Base-by-base conservation (phyloP, 2,797 vertebrate species). In the Tauraco hartlaubi region DNA sequence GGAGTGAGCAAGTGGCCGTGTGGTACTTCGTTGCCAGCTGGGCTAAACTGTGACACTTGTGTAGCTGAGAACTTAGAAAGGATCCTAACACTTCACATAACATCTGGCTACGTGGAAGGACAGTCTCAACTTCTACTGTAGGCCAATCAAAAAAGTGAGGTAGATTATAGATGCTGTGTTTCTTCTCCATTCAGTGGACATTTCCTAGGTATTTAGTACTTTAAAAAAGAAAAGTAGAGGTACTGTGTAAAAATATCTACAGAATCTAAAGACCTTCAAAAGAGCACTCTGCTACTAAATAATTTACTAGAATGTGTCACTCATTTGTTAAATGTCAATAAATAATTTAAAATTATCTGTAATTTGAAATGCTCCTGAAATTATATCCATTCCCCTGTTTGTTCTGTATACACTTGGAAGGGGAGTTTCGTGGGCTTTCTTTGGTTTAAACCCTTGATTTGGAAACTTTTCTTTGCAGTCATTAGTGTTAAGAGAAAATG, bases 271-370 rank as follows among this genome's bases (percentile, higher is more conserved):
- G n/a, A 15, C 5, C 9, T 71, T 77, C 37, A 41, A 61, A 91
- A 89, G 74, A 84, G 15, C 58, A 33, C 33, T 73, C 71, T 81
- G 33, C 46, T 95, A 35, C 51, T 95, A 84, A 92, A 89, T 92
- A 68, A 91, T 81, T 37, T 64, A 90, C 44, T 20, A 52, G 20
- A 6, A 0, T 49, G 8, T 62, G 64, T 78, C 43, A 58, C 11
- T 61, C 22, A 35, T 84, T 95, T 29, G 43, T 91, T 78, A 85
- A 64, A 62, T 81, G 68, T 25, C 33, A 84, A 58, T 68, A 62
- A 89, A 72, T 88, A 84, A 90, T 82, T 66, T 18, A 21, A 78
- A 94, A 26, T 58, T 26, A 55, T 51, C 54, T 77, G 37, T 66
- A 81, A 62, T 86, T 90, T 86, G 52, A 48, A 67, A 61, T 75